Evolutionary conservation across 2,797 vertebrate genomes (phyloP), one percentile per base, ranked within the genome.

Genomic region (Galaxias olidus): DNA sequence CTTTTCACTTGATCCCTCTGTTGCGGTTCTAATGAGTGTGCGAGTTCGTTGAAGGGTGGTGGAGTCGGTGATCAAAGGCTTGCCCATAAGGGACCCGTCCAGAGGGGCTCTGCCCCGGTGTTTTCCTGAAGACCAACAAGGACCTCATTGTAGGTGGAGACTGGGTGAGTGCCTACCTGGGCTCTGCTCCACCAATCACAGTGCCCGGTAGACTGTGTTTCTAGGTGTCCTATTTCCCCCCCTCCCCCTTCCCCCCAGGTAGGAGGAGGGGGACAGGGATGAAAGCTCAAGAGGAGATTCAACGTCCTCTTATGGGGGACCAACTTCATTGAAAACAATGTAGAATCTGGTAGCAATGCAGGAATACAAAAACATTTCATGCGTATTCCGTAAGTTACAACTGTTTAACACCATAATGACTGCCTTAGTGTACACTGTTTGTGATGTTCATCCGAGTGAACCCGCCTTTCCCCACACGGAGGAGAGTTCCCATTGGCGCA

Each of bases 181-280:
- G n/a, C 11, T 0, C 58, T 4, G 61, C 70, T 82, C 69, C 41
- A 14, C 80, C 86, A 83, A 81, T 85, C 79, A 60, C 44, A 41
- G 8, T 42, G 0, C 49, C 30, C 46, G 15, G 5, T 4, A 52
- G 50, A 59, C 47, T 30, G 45, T 48, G 19, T 19, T n/a, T 12
- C 19, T 73, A 79, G 78, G 75, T 86, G 71, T 81, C 77, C 15
- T 54, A 68, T 84, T 66, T 77, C 74, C 62, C 63, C 61, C 77
- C 71, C 62, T 62, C 61, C 79, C 67, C n/a, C n/a, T n/a, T 65
- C 61, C 13, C 4, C 8, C n/a, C 44, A 77, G 78, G 58, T 12
- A 41, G 20, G 0, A 15, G 40, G 15, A 9, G 47, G 41, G 77
- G 73, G 18, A 19, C 51, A 18, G 57, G 43, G 44, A 30, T 74